Conservation (phyloP, 2,888 invertebrate species). For the Parnassius orleans region DNA sequence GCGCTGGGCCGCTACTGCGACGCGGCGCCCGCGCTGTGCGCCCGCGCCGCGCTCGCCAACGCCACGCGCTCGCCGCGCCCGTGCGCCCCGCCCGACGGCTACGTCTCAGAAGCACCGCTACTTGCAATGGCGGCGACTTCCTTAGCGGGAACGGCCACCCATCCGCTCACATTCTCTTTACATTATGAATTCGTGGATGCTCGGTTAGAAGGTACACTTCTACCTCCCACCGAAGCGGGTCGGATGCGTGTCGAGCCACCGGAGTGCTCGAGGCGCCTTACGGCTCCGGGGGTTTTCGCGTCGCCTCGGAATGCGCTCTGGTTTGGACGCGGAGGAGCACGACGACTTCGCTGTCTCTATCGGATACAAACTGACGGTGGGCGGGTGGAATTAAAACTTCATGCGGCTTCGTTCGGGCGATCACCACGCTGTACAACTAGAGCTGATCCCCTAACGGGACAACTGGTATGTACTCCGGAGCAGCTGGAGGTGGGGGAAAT, state of each 20-base stretch:
- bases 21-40: constrained; percentile 88
- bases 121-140: constrained; percentile 70
- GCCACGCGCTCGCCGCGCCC: constrained; percentile 88
- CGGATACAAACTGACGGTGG: constrained; percentile 85
- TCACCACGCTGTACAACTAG: constrained; percentile 84
- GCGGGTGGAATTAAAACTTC: constrained; percentile 83
- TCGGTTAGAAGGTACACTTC: constrained; percentile 85
- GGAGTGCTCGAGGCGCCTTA: constrained; percentile 59
- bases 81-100: constrained; percentile 89
- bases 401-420: constrained; percentile 86
- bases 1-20: constrained; percentile 87
- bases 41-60: constrained; percentile 88
- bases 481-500: constrained; percentile 35
- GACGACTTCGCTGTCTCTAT: constrained; percentile 88
- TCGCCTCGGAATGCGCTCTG: constrained; percentile 90
- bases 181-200: constrained; percentile 93
- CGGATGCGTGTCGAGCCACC: constrained; percentile 55
- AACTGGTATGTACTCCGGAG: constrained; percentile 68
- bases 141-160: constrained; percentile 88
- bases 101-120: constrained; percentile 77
- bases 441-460: constrained; percentile 86
- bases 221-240: constrained; percentile 59
- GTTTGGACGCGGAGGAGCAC: constrained; percentile 91
- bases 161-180: constrained; percentile 86
- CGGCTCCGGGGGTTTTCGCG: constrained; percentile 82